These are phyloP conservation scores for Zoanthus solanderi DNA, from an alignment of 92 coral and sea anemone genomes.

Conservation along the genomic window DNA sequence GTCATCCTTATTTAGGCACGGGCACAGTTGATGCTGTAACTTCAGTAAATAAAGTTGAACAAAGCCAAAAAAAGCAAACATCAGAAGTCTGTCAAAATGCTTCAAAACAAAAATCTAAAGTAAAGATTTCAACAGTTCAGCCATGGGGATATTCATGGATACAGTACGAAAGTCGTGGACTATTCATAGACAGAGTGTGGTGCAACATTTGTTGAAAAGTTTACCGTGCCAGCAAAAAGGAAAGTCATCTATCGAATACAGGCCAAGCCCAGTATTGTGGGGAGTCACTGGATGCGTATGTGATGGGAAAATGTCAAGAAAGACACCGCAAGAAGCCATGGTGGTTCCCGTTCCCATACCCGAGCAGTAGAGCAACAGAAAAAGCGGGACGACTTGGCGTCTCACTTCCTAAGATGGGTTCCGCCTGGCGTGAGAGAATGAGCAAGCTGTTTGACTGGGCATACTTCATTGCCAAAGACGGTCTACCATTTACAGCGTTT, in stretches of 20 bases:
- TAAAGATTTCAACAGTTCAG: background rate
- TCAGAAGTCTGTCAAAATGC: slow-evolving; percentile 15
- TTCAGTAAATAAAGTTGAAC: background rate
- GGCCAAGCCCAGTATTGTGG: slow-evolving; percentile 17
- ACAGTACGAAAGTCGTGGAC: slow-evolving; percentile 19
- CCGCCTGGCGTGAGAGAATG: slow-evolving; percentile 13
- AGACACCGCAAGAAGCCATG: slow-evolving; percentile 22
- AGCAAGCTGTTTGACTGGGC: slow-evolving; percentile 39
- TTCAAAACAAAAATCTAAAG: slow-evolving; percentile 12
- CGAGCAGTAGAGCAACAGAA: slow-evolving; percentile 38
- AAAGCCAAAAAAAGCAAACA: background rate
- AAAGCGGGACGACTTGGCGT: slow-evolving; percentile 3
- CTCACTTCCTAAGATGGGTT: slow-evolving; percentile 10
- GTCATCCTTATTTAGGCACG: slow-evolving; percentile 1
- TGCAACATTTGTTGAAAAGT: slow-evolving; percentile 32
- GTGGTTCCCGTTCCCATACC: slow-evolving; percentile 14
- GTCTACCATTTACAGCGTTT: slow-evolving; percentile 30
- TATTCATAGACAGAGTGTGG: slow-evolving; percentile 17
- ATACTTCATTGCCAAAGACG: slow-evolving; percentile 14
- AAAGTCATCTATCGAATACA: background rate
- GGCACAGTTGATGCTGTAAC: slow-evolving; percentile 24
- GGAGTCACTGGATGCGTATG: slow-evolving; percentile 9
- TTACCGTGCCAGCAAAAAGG: background rate
- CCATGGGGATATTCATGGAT: background rate
- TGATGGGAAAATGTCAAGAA: slow-evolving; percentile 16